These are phyloP conservation scores for Ramazzottius varieornatus DNA, from an alignment of 2,888 invertebrate genomes.

Conservation along the genomic window DNA sequence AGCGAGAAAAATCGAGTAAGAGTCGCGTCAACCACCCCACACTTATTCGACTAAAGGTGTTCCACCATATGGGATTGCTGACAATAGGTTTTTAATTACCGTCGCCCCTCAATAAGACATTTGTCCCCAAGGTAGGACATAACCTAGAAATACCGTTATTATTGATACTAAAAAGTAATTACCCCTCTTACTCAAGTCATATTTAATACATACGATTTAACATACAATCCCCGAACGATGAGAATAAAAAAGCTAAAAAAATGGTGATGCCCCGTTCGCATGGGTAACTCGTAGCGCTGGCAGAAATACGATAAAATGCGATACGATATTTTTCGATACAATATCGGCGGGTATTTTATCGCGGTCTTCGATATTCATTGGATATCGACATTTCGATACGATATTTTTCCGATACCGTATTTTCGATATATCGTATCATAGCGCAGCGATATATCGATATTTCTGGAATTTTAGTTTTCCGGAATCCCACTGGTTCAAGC, in stretches of 20 bases:
- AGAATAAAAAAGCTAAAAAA: conserved; percentile 17
- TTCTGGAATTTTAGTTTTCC: too few relatives aligned
- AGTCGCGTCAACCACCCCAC: conserved; percentile 46
- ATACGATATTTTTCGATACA: too few relatives aligned
- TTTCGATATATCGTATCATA: too few relatives aligned
- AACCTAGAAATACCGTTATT: conserved; percentile 40
- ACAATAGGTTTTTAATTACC: conserved; percentile 46
- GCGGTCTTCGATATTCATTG: too few relatives aligned
- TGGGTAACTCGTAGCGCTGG: too few relatives aligned
- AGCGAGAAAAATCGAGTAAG: too few relatives aligned
- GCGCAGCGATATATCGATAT: too few relatives aligned
- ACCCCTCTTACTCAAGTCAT: conserved; percentile 38
- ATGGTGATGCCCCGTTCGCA: conserved; percentile 8
- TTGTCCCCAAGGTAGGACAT: conserved; percentile 52
- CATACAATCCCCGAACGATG: conserved; percentile 23
- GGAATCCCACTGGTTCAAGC: too few relatives aligned
- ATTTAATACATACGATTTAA: conserved; percentile 25
- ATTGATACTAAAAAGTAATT: conserved; percentile 39
- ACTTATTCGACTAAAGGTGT: conserved; percentile 37
- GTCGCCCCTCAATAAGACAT: conserved; percentile 55
- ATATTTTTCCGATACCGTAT: too few relatives aligned
- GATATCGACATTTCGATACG: too few relatives aligned
- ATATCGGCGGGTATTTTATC: too few relatives aligned
- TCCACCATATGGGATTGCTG: conserved; percentile 42
- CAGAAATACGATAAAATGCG: too few relatives aligned